These are phyloP conservation scores for Oasisia sp. DNA, from an alignment of 2,888 invertebrate species.

Conservation along the genomic window DNA sequence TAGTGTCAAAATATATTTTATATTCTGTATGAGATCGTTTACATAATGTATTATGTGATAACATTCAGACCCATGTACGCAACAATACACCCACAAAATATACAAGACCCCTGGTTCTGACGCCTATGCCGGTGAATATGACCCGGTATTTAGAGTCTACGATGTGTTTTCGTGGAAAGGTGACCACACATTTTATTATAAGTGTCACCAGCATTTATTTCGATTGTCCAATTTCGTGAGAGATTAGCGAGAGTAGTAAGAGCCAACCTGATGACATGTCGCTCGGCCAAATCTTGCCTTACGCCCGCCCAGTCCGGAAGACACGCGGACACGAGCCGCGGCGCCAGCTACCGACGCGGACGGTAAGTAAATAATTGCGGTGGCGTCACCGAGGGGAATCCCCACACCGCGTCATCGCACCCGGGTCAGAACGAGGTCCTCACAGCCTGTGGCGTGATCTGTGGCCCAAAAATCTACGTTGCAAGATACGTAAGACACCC, in stretches of 20 bases:
- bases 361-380: slow-evolving; percentile 13
- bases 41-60: too few relatives aligned
- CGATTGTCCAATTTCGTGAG: background rate
- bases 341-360: slow-evolving; percentile 3
- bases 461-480: background rate
- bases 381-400: background rate
- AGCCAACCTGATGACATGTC: background rate
- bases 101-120: too few relatives aligned
- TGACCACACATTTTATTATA: background rate
- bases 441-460: background rate
- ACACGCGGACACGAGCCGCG: background rate
- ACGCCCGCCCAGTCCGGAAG: background rate
- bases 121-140: too few relatives aligned
- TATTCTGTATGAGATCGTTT: too few relatives aligned
- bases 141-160: too few relatives aligned
- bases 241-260: background rate
- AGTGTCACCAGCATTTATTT: background rate
- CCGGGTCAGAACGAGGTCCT: background rate
- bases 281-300: background rate
- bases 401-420: background rate
- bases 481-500: background rate
- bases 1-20: too few relatives aligned
- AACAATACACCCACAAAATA: too few relatives aligned
- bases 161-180: too few relatives aligned
- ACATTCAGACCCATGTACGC: too few relatives aligned